phyloP scores from a whole-genome alignment of 1,140 invertebrate species.

The Temnothorax nylanderi region DNA sequence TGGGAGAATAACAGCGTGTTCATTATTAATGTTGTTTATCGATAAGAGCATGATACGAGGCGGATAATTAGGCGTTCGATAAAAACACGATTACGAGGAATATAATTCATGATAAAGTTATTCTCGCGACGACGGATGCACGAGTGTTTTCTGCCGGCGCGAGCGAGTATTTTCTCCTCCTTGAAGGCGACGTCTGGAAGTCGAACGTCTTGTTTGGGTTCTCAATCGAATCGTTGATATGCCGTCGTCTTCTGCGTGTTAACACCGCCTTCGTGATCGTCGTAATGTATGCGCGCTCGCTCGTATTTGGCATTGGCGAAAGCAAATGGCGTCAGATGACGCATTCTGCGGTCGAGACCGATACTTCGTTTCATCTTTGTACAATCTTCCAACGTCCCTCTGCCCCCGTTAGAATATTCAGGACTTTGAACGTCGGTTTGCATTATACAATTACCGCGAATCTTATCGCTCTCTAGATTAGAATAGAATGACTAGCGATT shows the following conservation, averaged over 20 bases:
- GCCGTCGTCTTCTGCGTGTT: slow-evolving; percentile 26
- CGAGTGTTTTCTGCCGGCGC: background rate
- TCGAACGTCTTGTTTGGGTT: slow-evolving; percentile 33
- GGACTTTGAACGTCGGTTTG: background rate
- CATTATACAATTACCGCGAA: too few relatives aligned
- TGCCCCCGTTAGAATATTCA: background rate
- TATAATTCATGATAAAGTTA: slow-evolving; percentile 4
- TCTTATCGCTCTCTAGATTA: background rate
- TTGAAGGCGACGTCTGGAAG: slow-evolving; percentile 27
- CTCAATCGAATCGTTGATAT: slow-evolving; percentile 45
- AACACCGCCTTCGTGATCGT: slow-evolving; percentile 49
- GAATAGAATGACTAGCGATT: background rate
- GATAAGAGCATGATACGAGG: background rate
- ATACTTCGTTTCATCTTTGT: background rate
- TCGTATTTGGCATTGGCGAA: slow-evolving; percentile 53
- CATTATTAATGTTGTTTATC: background rate
- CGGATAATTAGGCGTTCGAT: background rate
- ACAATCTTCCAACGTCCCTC: background rate
- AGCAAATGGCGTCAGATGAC: slow-evolving; percentile 44
- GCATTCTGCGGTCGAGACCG: background rate
- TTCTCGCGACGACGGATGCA: background rate
- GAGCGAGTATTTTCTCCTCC: background rate
- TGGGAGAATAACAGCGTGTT: background rate
- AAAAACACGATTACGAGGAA: background rate
- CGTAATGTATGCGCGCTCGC: slow-evolving; percentile 39